phyloP scores from a whole-genome alignment of 2,888 invertebrate species.

The Sarcophaga caerulescens region DNA sequence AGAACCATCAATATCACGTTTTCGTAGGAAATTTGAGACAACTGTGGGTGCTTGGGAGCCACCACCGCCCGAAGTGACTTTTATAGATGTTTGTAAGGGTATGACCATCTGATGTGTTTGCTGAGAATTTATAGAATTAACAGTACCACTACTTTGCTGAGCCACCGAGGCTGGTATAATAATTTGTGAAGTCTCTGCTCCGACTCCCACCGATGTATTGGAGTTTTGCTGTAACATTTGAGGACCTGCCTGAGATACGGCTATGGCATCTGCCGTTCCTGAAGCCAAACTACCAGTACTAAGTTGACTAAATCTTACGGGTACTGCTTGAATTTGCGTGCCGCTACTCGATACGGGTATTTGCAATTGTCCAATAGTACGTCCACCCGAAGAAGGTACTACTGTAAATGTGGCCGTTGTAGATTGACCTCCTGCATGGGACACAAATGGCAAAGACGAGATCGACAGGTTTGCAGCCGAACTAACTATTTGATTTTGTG shows the following conservation, averaged over 20 bases:
- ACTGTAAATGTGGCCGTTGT: constrained; percentile 80
- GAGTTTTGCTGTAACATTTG: constrained; percentile 61
- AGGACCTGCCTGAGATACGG: constrained; percentile 62
- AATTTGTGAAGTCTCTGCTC: constrained; percentile 61
- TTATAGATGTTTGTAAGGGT: constrained; percentile 78
- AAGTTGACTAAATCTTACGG: constrained; percentile 76
- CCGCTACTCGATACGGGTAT: constrained; percentile 74
- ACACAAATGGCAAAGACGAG: constrained; percentile 77
- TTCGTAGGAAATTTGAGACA: constrained; percentile 87
- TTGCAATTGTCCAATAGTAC: constrained; percentile 77
- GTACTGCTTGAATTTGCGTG: constrained; percentile 75
- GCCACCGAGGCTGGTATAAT: constrained; percentile 66
- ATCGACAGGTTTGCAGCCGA: constrained; percentile 72
- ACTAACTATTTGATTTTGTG: constrained; percentile 73
- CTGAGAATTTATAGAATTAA: constrained; percentile 45
- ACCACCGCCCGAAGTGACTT: constrained; percentile 75
- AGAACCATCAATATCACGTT: constrained; percentile 89
- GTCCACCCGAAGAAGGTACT: constrained; percentile 76
- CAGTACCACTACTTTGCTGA: constrained; percentile 31
- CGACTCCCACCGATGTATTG: constrained; percentile 8
- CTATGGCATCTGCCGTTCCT: constrained; percentile 54
- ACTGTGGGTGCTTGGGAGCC: constrained; percentile 62
- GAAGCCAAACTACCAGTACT: constrained; percentile 65
- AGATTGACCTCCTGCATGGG: constrained; percentile 72
- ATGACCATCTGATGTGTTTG: constrained; percentile 78